Evolutionary conservation across 2,797 vertebrate species (phyloP), one percentile per base, ranked within the genome.

Genomic region (Lateolabrax maculatus): DNA sequence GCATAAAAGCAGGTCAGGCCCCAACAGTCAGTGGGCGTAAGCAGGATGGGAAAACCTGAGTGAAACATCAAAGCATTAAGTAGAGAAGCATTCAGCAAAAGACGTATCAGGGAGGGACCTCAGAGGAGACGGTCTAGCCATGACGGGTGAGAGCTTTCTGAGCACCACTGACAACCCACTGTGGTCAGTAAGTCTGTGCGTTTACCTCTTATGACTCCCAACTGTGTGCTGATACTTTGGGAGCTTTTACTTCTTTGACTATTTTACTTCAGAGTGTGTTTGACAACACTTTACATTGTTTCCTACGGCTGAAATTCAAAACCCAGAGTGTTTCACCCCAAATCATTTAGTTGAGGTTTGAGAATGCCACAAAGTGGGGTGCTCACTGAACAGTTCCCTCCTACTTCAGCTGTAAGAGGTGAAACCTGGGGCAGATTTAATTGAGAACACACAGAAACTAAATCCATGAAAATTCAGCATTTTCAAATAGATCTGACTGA

Each of bases 11-110:
- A 79, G 68, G 63, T 25, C 75, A 77, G 29, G 67, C 41, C 70
- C 41, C 49, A 27, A 63, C 67, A 76, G 79, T 75, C n/a, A 27
- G 75, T 71, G 75, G 62, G 70, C 3, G 29, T 31, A 43, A 34
- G 72, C 71, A 60, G 68, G 23, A 75, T 46, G 61, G 52, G 75
- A 75, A 86, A 87, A 83, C 48, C 69, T 64, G 49, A 73, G 60
- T 52, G 52, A 77, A 80, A 84, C 68, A 77, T 75, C 58, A 85
- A 90, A 86, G 76, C 34, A 51, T 65, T 21, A 72, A 81, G 77
- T 79, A 68, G 39, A 81, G 27, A 73, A 75, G 62, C 58, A 53
- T 79, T 83, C 34, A 80, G 52, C 52, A 79, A 37, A 64, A 44
- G 57, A 51, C 3, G 13, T 23, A 77, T 23, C 48, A 78, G 71